These are phyloP conservation scores for Hystrix brachyura DNA, from an alignment of 2,113 vertebrate species.

Conservation along the genomic window DNA sequence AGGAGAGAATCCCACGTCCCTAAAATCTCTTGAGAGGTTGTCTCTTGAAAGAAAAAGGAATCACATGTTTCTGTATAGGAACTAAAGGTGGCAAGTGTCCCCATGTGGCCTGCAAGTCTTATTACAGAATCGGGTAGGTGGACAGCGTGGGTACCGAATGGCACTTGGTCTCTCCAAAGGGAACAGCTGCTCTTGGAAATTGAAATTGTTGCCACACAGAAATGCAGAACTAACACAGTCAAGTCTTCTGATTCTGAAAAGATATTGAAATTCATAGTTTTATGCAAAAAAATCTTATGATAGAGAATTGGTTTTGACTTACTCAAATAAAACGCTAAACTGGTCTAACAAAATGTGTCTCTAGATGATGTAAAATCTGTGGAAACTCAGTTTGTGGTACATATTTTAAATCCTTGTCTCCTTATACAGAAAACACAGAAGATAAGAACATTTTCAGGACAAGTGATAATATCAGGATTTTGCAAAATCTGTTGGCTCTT, in stretches of 20 bases:
- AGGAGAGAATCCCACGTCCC: background rate
- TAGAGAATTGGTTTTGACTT: constrained; percentile 41
- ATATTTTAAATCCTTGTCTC: background rate
- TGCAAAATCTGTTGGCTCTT: background rate
- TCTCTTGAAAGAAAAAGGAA: background rate
- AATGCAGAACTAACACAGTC: background rate
- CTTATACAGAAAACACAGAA: background rate
- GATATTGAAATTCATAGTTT: background rate
- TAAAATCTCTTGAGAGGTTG: background rate
- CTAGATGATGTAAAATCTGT: background rate
- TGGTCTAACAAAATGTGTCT: background rate
- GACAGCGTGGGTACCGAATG: background rate
- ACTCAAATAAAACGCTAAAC: background rate
- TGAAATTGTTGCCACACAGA: background rate
- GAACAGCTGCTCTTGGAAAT: background rate
- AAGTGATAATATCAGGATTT: background rate
- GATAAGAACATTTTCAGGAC: background rate
- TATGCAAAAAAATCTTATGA: background rate
- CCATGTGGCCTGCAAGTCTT: background rate
- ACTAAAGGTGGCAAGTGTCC: background rate
- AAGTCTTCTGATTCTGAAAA: background rate
- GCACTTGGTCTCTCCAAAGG: background rate
- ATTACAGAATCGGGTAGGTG: background rate
- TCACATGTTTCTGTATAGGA: background rate
- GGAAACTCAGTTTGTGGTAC: too few species aligned